These are phyloP conservation scores for Esox masquinongy DNA, from an alignment of 2,797 vertebrate genomes.

Conservation along the genomic window DNA sequence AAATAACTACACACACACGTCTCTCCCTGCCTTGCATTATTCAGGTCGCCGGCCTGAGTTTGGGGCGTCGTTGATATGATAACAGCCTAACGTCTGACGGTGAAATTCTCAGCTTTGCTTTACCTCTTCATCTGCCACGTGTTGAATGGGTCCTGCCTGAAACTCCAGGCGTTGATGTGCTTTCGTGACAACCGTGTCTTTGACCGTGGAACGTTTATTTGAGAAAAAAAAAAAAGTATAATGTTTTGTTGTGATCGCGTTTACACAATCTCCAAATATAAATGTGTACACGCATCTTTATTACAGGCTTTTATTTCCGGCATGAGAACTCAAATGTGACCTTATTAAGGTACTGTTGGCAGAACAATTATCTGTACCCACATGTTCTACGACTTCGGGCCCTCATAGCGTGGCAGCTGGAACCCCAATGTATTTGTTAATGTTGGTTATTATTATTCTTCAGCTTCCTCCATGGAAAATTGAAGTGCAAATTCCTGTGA, in stretches of 20 bases:
- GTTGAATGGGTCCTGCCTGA: conserved; percentile 23
- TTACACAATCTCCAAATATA: background rate
- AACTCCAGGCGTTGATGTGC: conserved; percentile 42
- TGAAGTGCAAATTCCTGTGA: too few relatives aligned
- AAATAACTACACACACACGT: background rate
- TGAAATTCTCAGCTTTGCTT: conserved; percentile 37
- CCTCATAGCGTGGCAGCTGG: too few relatives aligned
- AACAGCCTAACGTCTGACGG: conserved; percentile 45
- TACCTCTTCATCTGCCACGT: background rate
- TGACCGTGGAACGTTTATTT: background rate
- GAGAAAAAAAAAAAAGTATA: background rate
- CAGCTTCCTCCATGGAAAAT: too few relatives aligned
- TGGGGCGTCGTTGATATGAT: conserved; percentile 41
- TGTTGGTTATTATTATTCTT: too few relatives aligned
- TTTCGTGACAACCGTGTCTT: conserved; percentile 28
- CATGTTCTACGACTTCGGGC: too few relatives aligned
- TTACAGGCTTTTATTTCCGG: too few relatives aligned
- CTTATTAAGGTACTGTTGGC: too few relatives aligned
- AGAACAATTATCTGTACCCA: too few relatives aligned
- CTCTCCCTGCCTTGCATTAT: conserved; percentile 36
- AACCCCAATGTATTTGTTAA: too few relatives aligned
- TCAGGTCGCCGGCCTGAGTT: conserved; percentile 16
- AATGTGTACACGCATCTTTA: too few relatives aligned
- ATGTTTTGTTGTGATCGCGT: background rate
- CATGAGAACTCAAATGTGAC: too few relatives aligned